Percentiles rank a stretch among this genome's conserved stretches.
Evolutionary conservation across 2,113 vertebrate species (phyloP).

Genomic region (Geothlypis trichas): DNA sequence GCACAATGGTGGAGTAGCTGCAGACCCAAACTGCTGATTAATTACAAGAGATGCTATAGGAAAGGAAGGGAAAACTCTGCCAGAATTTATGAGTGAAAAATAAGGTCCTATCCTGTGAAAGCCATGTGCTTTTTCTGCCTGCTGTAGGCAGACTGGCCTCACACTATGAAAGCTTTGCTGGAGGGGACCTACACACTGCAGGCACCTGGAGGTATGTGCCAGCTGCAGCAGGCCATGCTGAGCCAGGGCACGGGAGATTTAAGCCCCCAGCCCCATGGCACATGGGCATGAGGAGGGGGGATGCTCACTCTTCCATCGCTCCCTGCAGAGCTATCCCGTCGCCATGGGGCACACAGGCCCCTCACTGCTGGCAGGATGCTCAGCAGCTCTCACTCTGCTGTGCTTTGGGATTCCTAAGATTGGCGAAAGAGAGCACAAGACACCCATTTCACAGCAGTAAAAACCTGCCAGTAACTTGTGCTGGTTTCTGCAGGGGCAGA

Average conservation of each 20-base stretch:
- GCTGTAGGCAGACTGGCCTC: neutral
- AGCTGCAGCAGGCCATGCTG: neutral
- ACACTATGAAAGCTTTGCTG: neutral
- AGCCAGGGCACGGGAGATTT: neutral
- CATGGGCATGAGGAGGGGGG: neutral
- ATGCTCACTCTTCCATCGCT: rapidly evolving
- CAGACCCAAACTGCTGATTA: neutral
- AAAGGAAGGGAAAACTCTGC: neutral
- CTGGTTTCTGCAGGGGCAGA: neutral
- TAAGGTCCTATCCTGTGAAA: neutral
- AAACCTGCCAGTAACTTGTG: neutral
- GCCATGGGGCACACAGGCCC: rapidly evolving
- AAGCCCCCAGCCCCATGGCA: rapidly evolving
- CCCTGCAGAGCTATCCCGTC: neutral
- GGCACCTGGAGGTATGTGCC: neutral
- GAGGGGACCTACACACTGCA: neutral
- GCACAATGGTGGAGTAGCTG: neutral
- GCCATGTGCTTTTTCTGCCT: neutral
- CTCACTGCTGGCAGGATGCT: neutral
- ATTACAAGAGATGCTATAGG: neutral
- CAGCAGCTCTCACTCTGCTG: neutral
- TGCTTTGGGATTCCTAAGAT: neutral
- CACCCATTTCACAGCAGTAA: neutral
- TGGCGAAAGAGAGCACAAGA: neutral
- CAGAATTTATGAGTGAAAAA: neutral